These are phyloP conservation scores for Lepetodrilus schrolli DNA, from an alignment of 2,888 invertebrate species.

Conservation along the genomic window DNA sequence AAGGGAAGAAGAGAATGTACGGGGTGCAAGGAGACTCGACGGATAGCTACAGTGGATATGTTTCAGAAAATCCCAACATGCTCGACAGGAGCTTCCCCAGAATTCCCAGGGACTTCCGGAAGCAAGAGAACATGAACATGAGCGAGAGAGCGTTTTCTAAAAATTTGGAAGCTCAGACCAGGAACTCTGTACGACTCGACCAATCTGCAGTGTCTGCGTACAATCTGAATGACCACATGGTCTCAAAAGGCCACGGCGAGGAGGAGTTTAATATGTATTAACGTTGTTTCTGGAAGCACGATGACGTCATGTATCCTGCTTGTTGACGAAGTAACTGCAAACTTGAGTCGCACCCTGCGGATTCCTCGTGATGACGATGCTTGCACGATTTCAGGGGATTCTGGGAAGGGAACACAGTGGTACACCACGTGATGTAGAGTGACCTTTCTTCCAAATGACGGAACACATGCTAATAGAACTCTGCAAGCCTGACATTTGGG, in stretches of 20 bases:
- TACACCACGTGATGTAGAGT: neutral
- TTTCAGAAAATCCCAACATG: slow-evolving; percentile 51
- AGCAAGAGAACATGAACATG: slow-evolving; percentile 61
- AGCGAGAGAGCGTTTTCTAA: slow-evolving; percentile 62
- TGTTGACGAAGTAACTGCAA: too few species aligned
- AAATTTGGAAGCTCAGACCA: slow-evolving; percentile 55
- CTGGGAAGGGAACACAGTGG: slow-evolving; percentile 12
- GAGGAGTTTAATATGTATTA: slow-evolving; percentile 38
- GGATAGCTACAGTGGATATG: slow-evolving; percentile 56
- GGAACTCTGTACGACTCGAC: slow-evolving; percentile 40
- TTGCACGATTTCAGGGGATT: neutral
- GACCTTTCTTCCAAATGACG: neutral
- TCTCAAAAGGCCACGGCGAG: slow-evolving; percentile 12
- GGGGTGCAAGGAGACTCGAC: slow-evolving; percentile 48
- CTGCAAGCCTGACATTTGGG: slow-evolving; percentile 20
- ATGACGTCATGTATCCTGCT: neutral
- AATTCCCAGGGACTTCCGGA: slow-evolving; percentile 59
- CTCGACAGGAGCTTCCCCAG: slow-evolving; percentile 38
- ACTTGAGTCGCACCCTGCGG: neutral
- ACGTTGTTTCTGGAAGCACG: neutral
- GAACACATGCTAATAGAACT: slow-evolving; percentile 16
- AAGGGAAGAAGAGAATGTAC: slow-evolving; percentile 39
- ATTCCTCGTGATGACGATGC: neutral
- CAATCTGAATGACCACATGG: slow-evolving; percentile 53
- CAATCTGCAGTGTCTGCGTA: slow-evolving; percentile 57